Conservation (phyloP, 2,113 vertebrate genomes). For the Oreochromis niloticus region DNA sequence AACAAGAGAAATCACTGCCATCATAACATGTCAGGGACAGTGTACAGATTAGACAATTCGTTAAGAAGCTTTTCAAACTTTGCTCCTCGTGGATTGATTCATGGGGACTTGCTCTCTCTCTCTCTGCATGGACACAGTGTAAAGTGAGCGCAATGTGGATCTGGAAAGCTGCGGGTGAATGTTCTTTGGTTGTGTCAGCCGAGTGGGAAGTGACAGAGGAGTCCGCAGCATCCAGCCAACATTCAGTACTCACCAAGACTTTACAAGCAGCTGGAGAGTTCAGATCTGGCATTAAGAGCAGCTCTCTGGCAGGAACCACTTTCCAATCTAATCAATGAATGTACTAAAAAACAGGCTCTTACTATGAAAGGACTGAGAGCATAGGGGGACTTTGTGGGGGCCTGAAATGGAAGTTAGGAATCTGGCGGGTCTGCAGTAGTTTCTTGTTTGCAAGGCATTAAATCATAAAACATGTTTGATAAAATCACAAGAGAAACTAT, state of each 20-base stretch:
- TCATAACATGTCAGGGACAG: slow-evolving; percentile 31
- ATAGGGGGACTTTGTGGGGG: not conserved
- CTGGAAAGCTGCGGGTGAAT: slow-evolving; percentile 23
- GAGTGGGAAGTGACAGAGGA: not conserved
- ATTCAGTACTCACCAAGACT: not conserved
- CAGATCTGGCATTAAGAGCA: not conserved
- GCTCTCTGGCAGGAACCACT: not conserved
- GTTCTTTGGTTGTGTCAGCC: not conserved
- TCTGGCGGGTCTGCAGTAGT: not conserved
- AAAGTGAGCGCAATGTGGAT: not conserved
- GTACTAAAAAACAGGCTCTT: not conserved
- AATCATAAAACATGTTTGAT: slow-evolving; percentile 20
- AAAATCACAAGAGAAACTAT: not conserved
- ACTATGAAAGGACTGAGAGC: not conserved
- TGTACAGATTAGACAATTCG: slow-evolving; percentile 3
- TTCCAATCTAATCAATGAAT: slow-evolving; percentile 19
- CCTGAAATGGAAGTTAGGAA: not conserved
- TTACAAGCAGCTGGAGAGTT: slow-evolving; percentile 6
- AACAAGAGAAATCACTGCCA: slow-evolving; percentile 39
- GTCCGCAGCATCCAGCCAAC: not conserved
- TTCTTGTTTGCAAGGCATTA: not conserved
- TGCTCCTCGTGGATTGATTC: not conserved
- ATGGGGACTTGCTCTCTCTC: not conserved
- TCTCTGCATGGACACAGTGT: not conserved
- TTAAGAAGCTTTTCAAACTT: slow-evolving; percentile 32